Evolutionary conservation across 2,113 vertebrate species (phyloP), one percentile per base, ranked within the genome.

Genomic region (Rhinichthys klamathensis): DNA sequence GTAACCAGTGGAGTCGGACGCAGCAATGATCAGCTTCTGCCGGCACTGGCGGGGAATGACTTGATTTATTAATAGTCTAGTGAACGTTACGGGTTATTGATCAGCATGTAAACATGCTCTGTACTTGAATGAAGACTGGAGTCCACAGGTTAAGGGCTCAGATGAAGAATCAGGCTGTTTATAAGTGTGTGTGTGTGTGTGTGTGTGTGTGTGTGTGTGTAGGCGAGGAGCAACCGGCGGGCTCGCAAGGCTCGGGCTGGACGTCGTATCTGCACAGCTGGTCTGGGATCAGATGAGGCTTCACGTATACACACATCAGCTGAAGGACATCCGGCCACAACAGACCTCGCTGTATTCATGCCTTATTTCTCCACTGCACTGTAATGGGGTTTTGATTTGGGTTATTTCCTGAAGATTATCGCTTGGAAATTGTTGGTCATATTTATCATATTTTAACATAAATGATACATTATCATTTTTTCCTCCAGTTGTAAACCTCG

Each of bases 231-330:
- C 97, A 98, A 76, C 93, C 89, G 46, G 83, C 92, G 0, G 90
- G 89, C 1, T 91, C 95, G 32, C 93, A 95, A 15, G 91, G 96
- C 9, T 96, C 97, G 4, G 97, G 97, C 41, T 99, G 98, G 98
- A 92, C 96, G 25, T 99, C 98, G 0, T 99, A 99, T 79, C 95
- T 99, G n/a, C 98, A 99, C 92, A 99, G 97, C 90, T 99, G 98
- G 98, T 99, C 98, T 3, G 98, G 98, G 89, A 97, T 99, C 90
- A 95, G 96, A 92, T 99, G 93, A 56, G 21, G 51, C 6, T 18
- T 21, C 51, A 54, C 51, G 3, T 1, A 54, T 7, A 41, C 38
- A 41, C 38, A 41, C 41, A 41, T 8, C 16, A 54, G 51, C 51
- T 54, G 51, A 54, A 56, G 54, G 54, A 21, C 54, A 56, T 21